A percentile compares a stretch with the other conserved stretches of the same genome.
phyloP scores from a whole-genome alignment of 2,888 invertebrate genomes.

The Cinara cedri region DNA sequence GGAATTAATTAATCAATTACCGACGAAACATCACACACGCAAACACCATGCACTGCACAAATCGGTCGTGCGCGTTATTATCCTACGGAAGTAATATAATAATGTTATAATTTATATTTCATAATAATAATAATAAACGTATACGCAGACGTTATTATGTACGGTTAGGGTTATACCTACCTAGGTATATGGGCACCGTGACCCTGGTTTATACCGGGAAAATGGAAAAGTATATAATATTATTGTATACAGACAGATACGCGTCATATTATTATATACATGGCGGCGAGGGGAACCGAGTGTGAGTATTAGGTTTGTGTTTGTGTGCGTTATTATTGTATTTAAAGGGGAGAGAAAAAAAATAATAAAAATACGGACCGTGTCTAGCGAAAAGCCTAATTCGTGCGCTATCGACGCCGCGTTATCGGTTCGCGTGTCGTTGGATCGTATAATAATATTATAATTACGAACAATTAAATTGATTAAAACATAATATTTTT shows the following conservation, averaged over 20 bases:
- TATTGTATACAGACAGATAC: background rate
- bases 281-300: constrained; percentile 10
- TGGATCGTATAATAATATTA: constrained; percentile 46
- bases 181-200: too few relatives aligned
- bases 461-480: constrained; percentile 56
- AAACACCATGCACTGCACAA: background rate
- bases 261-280: background rate
- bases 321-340: background rate
- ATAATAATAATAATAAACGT: background rate
- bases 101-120: constrained; percentile 1
- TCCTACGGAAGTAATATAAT: background rate
- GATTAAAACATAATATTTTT: constrained; percentile 56
- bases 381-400: constrained; percentile 53
- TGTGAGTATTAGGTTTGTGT: constrained; percentile 6
- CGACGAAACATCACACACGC: background rate
- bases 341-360: background rate
- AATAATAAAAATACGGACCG: constrained; percentile 6
- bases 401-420: constrained; percentile 50
- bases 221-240: background rate
- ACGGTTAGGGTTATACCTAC: too few relatives aligned
- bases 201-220: too few relatives aligned
- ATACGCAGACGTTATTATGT: too few relatives aligned
- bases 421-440: constrained; percentile 55
- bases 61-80: constrained; percentile 4
- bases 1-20: constrained; percentile 37